These are phyloP conservation scores for Oreochromis tanganicae DNA, from an alignment of 2,113 vertebrate species.

Conservation along the genomic window DNA sequence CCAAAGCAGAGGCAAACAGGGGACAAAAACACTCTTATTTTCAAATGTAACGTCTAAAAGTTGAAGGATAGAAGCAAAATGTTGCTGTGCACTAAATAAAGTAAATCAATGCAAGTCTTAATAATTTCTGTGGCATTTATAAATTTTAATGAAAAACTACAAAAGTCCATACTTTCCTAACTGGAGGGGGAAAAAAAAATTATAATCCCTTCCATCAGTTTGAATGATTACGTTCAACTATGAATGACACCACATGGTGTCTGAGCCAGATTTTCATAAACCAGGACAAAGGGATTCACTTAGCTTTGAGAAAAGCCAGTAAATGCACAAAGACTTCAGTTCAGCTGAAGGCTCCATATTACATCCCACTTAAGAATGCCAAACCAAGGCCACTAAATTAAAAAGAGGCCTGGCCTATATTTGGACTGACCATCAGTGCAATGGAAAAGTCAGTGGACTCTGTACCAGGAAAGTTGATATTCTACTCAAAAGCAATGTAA, in stretches of 20 bases:
- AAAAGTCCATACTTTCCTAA: background rate
- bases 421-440: constrained; percentile 35
- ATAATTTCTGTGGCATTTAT: background rate
- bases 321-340: constrained; percentile 4
- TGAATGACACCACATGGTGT: background rate
- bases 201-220: background rate
- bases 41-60: background rate
- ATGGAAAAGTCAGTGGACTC: background rate
- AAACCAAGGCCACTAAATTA: constrained; percentile 43
- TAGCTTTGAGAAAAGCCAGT: constrained; percentile 1
- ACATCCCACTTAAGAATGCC: background rate
- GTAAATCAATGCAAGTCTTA: background rate
- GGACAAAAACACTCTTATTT: constrained; percentile 20
- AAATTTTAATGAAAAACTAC: background rate
- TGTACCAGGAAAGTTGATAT: constrained; percentile 1
- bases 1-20: constrained; percentile 20
- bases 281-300: constrained; percentile 9
- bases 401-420: constrained; percentile 31
- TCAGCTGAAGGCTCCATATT: background rate
- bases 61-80: background rate
- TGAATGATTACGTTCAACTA: background rate
- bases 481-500: background rate
- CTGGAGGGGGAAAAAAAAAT: rapidly evolving
- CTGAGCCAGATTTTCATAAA: background rate
- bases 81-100: background rate